Percentiles rank a stretch among this genome's conserved stretches.
These are phyloP conservation scores for Xiphydria camelus DNA, from an alignment of 2,888 invertebrate genomes.

Conservation along the genomic window DNA sequence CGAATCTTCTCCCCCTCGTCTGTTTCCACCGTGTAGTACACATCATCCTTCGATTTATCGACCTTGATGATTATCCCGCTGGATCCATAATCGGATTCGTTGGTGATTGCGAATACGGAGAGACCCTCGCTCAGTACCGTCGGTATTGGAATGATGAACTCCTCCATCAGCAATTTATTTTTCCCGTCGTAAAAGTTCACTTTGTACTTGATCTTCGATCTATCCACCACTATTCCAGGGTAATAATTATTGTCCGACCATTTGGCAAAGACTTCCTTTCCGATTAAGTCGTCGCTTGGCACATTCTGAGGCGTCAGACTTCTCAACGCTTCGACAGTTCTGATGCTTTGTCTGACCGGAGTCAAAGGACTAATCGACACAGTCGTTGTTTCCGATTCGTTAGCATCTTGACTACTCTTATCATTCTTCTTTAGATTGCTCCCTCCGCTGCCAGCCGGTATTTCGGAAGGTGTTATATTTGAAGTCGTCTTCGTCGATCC, in stretches of 20 bases:
- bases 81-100: constrained; percentile 37
- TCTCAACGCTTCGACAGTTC: neutral
- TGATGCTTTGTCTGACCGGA: neutral
- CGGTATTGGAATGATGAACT: constrained; percentile 62
- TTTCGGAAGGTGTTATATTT: neutral
- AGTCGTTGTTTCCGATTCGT: constrained; percentile 8
- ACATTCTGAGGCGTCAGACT: constrained; percentile 13
- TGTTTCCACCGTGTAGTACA: constrained; percentile 42
- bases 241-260: constrained; percentile 73
- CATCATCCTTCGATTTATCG: constrained; percentile 24
- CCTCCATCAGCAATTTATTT: constrained; percentile 63
- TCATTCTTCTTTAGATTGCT: neutral
- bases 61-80: constrained; percentile 46
- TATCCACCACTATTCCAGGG: constrained; percentile 65
- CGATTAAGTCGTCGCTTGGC: constrained; percentile 35
- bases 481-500: constrained; percentile 10
- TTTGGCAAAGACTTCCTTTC: constrained; percentile 64
- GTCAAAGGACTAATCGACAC: neutral
- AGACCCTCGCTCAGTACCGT: constrained; percentile 34
- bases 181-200: constrained; percentile 69
- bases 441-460: too few relatives aligned
- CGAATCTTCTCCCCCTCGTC: constrained; percentile 36
- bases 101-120: constrained; percentile 42
- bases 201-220: constrained; percentile 65
- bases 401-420: constrained; percentile 2